Evolutionary conservation across 2,797 vertebrate genomes (phyloP).

Genomic region (Gallinago nigripennis): DNA sequence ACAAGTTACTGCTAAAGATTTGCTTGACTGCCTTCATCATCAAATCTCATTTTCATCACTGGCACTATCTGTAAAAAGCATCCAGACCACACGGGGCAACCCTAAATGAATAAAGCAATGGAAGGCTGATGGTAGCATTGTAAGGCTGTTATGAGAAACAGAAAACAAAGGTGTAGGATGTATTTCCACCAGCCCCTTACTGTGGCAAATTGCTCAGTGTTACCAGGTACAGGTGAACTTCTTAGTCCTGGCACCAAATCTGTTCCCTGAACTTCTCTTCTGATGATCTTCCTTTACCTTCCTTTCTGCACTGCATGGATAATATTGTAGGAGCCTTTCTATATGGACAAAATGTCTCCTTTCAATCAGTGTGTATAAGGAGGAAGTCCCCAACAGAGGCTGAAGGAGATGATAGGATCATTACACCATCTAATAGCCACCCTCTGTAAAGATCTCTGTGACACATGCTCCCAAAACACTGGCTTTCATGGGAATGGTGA

Average conservation of each 20-base stretch:
- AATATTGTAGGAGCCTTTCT: neutral
- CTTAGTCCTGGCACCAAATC: neutral
- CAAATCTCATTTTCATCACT: neutral
- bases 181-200: neutral
- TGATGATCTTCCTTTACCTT: neutral
- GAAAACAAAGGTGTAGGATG: neutral
- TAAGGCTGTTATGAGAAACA: neutral
- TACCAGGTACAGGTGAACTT: neutral
- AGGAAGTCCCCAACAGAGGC: neutral
- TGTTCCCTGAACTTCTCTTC: neutral
- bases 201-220: neutral
- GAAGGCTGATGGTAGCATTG: neutral
- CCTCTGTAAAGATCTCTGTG: too few species aligned
- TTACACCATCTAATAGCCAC: too few species aligned
- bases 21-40: neutral
- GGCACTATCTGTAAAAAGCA: neutral
- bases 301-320: neutral
- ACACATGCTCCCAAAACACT: neutral
- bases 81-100: neutral
- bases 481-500: neutral
- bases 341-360: neutral
- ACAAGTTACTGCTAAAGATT: neutral
- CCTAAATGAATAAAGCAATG: neutral
- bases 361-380: neutral
- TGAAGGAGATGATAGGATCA: neutral